Percentiles rank a stretch among this genome's conserved stretches.
Conservation (phyloP, 2,888 invertebrate species). For the Eudiplozoon nipponicum region DNA sequence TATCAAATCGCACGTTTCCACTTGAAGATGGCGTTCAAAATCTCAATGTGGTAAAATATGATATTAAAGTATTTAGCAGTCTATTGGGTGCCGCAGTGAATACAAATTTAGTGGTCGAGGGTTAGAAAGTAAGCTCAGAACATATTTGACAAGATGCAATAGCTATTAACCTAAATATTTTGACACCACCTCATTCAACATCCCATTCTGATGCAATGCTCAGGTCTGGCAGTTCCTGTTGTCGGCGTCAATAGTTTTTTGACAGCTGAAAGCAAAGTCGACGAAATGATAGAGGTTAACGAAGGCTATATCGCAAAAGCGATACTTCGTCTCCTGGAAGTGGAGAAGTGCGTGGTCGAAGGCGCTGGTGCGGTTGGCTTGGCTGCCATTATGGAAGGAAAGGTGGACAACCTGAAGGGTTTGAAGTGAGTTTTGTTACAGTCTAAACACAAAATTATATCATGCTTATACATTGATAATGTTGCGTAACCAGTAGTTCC, state of each 20-base stretch:
- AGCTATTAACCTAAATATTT: too few relatives aligned
- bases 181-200: too few relatives aligned
- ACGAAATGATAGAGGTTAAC: conserved; percentile 37
- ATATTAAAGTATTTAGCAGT: too few relatives aligned
- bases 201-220: too few relatives aligned
- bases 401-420: conserved; percentile 43
- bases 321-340: conserved; percentile 43
- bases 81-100: too few relatives aligned
- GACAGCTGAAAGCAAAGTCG: conserved; percentile 40
- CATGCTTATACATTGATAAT: too few relatives aligned
- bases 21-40: too few relatives aligned
- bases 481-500: too few relatives aligned
- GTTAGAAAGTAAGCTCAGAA: not conserved
- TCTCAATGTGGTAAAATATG: too few relatives aligned
- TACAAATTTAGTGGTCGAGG: not conserved
- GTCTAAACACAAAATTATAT: too few relatives aligned
- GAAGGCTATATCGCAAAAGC: conserved; percentile 48
- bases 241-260: conserved; percentile 53
- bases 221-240: conserved; percentile 44
- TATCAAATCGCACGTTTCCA: too few relatives aligned
- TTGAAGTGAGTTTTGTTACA: conserved; percentile 40
- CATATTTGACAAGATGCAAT: too few relatives aligned
- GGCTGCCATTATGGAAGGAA: conserved; percentile 49
- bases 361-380: conserved; percentile 56
- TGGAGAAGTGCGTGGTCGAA: conserved; percentile 58